phyloP scores from a whole-genome alignment of 2,888 invertebrate species.

The Chesias legatella region DNA sequence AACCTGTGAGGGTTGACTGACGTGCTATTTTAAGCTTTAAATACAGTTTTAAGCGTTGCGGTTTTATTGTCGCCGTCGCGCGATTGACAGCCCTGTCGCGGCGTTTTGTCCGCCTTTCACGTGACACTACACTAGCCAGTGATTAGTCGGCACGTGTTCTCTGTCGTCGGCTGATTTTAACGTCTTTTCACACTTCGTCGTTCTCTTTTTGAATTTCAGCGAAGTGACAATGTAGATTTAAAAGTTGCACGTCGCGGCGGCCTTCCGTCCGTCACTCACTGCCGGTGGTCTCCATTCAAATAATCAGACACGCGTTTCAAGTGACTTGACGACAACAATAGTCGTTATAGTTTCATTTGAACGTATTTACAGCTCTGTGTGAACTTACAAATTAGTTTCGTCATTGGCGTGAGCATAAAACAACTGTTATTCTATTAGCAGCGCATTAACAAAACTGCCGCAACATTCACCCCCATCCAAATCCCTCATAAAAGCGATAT shows the following conservation, averaged over 20 bases:
- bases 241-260: conserved; percentile 28
- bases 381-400: conserved; percentile 3
- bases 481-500: conserved; percentile 43
- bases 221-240: conserved; percentile 34
- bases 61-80: conserved; percentile 19
- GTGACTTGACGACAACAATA: conserved; percentile 17
- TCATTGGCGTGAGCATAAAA: conserved; percentile 1
- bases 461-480: conserved; percentile 34
- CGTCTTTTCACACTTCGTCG: conserved; percentile 39
- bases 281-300: conserved; percentile 18
- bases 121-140: conserved; percentile 49
- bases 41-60: conserved; percentile 38
- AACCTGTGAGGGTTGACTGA: conserved; percentile 37
- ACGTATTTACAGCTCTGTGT: conserved; percentile 4
- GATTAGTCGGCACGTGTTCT: conserved; percentile 58
- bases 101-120: conserved; percentile 44
- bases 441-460: conserved; percentile 15
- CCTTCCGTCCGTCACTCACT: conserved; percentile 24
- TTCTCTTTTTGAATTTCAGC: conserved; percentile 34
- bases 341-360: conserved; percentile 11
- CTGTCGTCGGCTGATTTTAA: conserved; percentile 36
- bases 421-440: conserved; percentile 13
- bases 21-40: conserved; percentile 55
- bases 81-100: conserved; percentile 57
- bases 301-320: conserved; percentile 18